These are phyloP conservation scores for Colossoma macropomum DNA, from an alignment of 2,113 vertebrate genomes.

Conservation along the genomic window DNA sequence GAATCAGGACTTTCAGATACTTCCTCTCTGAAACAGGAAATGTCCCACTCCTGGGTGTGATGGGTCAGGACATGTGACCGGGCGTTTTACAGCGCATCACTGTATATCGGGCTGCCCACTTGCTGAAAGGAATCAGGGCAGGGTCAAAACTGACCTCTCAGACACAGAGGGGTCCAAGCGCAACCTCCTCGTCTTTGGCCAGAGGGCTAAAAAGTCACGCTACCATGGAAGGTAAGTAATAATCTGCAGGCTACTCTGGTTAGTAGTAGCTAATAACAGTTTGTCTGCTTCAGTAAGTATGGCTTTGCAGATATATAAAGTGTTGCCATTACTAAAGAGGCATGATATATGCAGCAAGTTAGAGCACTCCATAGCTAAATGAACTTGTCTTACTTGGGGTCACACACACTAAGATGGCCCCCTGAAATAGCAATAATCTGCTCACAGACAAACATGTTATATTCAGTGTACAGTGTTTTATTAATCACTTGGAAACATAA, in stretches of 20 bases:
- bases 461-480: no score
- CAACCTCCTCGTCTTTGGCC: conserved; percentile 85
- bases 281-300: background rate
- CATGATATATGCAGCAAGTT: no score
- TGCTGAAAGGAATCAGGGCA: conserved; percentile 95
- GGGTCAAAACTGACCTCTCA: conserved; percentile 88
- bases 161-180: conserved; percentile 89
- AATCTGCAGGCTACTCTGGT: no score
- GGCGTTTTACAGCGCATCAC: conserved; percentile 96
- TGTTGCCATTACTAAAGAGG: no score
- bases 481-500: no score
- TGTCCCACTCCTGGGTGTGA: conserved; percentile 97
- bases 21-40: conserved; percentile 78
- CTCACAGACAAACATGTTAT: no score
- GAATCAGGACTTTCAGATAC: background rate
- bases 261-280: background rate
- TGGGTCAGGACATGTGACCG: conserved; percentile 95
- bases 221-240: conserved; percentile 88
- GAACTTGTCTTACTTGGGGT: no score
- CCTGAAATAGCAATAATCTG: no score
- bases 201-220: conserved; percentile 89
- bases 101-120: conserved; percentile 96
- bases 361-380: no score
- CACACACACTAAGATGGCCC: no score
- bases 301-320: no score